Evolutionary conservation across 2,888 invertebrate species (phyloP).

Genomic region (Philonicus albiceps): DNA sequence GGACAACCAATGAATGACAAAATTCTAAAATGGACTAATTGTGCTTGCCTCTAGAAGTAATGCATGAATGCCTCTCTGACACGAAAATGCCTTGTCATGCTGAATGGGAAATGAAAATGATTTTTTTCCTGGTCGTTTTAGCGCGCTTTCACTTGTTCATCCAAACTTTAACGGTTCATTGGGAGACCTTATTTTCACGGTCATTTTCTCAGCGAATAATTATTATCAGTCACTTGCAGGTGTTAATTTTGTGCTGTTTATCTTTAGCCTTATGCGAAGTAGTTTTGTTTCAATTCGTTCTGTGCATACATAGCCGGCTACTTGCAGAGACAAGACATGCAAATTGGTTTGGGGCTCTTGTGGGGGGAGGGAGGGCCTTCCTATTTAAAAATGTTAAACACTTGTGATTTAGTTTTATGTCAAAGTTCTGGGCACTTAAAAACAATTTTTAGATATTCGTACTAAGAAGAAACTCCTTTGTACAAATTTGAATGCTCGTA

Average conservation of each 20-base stretch:
- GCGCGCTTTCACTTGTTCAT: constrained; percentile 22
- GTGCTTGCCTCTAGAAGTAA: neutral
- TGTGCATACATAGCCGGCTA: neutral
- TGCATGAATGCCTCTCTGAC: neutral
- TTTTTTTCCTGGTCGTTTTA: neutral
- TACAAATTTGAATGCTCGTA: too few relatives aligned
- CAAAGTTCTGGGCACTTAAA: too few relatives aligned
- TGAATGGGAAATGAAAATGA: constrained; percentile 24
- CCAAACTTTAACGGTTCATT: constrained; percentile 36
- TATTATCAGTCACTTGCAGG: constrained; percentile 21
- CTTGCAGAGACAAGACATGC: neutral
- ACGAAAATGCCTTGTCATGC: constrained; percentile 21
- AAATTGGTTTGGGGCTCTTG: neutral
- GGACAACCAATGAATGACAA: neutral
- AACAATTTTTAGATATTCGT: too few relatives aligned
- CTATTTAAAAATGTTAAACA: neutral
- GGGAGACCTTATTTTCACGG: constrained; percentile 36
- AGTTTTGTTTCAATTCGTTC: neutral
- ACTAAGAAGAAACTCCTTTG: too few relatives aligned
- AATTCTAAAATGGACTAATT: neutral
- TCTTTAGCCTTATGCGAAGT: neutral
- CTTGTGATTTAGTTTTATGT: too few relatives aligned
- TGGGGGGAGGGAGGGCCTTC: neutral
- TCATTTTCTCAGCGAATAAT: constrained; percentile 33
- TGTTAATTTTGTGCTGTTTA: constrained; percentile 11